Base-by-base conservation (phyloP, 1,140 invertebrate species). In the Anthonomus grandis region DNA sequence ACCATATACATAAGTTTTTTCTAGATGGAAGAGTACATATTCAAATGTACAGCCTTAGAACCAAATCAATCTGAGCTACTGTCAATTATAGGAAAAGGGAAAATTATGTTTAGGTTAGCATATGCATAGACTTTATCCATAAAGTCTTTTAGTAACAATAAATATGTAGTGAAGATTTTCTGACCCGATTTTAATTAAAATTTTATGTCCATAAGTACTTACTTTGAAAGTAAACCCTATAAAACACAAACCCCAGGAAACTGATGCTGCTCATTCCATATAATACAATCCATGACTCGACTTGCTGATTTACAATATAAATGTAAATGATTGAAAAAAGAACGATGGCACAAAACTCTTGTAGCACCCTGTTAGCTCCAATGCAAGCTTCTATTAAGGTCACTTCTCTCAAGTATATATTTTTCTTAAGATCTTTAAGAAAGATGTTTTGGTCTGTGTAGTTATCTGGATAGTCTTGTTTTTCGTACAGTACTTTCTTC, bases 401-500 rank as follows among this genome's bases (percentile, higher is more conserved):
- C 34, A 90, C 84, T 67, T 86, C 80, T 66, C 86, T 79, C 5
- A 89, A 78, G 70, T 89, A 82, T 10, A 91, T 75, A 77, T 97
- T 97, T 67, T 88, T 95, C 54, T 81, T 82, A 27, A 97, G 67
- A 62, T 95, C 88, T 70, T 90, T 83, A 8, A 97, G 75, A 72
- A 97, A 97, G 24, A 82, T 78, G 23, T 81, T 80, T 27, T 74
- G 72, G 72, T 94, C 89, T 0, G 93, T 95, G 68, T 96, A 95
- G 77, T 97, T 95, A 70, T 97, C 94, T 0, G 91, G 87, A 64
- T 89, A 87, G 31, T 83, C 85, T 57, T 87, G 81, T 70, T 93
- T 87, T 70, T 91, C 86, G 65, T 95, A 97, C 13, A 97, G 77
- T 68, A 92, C 90, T 77, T 95, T 95, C 55, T 82, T 80, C 93